Evolutionary conservation across 1,140 invertebrate species (phyloP).

Genomic region (Drosophila sturtevanti): DNA sequence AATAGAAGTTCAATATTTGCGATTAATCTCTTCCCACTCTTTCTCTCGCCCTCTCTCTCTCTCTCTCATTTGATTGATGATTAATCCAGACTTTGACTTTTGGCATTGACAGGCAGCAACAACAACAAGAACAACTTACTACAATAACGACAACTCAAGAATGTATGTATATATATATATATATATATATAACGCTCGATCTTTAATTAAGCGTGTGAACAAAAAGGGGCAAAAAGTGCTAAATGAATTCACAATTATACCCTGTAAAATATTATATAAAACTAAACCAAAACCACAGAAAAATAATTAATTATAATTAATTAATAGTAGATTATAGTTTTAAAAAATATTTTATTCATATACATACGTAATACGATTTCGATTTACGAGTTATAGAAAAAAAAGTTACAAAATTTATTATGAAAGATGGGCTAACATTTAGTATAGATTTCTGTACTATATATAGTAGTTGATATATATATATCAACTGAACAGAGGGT

Average conservation of each 20-base stretch:
- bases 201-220: constrained; percentile 5
- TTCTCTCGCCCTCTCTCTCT: constrained; percentile 11
- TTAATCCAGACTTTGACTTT: constrained; percentile 80
- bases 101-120: constrained; percentile 63
- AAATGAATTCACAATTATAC: constrained; percentile 16
- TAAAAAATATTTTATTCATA: too few relatives aligned
- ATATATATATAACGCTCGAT: constrained; percentile 11
- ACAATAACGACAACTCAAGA: constrained; percentile 21
- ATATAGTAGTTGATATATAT: too few relatives aligned
- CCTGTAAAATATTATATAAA: not conserved
- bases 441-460: too few relatives aligned
- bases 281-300: too few relatives aligned
- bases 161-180: not conserved
- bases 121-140: constrained; percentile 23
- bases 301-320: too few relatives aligned
- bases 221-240: too few relatives aligned
- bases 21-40: constrained; percentile 52
- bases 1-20: constrained; percentile 17
- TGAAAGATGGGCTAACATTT: too few relatives aligned
- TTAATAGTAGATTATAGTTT: too few relatives aligned
- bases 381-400: too few relatives aligned
- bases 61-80: constrained; percentile 69
- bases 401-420: too few relatives aligned
- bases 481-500: too few relatives aligned
- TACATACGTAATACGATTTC: too few relatives aligned